Evolutionary conservation across 92 coral and sea anemone genomes (phyloP), one percentile per base, ranked within the genome.

Genomic region (Phenganax marumi): DNA sequence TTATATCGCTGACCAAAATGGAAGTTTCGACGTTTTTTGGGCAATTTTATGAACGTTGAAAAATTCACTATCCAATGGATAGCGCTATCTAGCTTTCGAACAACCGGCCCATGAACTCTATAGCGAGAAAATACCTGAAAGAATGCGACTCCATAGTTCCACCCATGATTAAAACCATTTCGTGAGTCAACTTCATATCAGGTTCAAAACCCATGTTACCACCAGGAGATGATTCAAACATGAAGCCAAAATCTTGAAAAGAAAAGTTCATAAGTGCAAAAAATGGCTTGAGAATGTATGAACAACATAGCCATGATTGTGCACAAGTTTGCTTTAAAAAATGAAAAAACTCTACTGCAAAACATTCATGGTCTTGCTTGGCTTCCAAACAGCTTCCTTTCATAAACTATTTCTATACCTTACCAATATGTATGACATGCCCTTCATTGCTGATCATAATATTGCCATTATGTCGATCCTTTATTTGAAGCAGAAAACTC

Each of bases 151-250:
- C 99, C 96, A 96, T 92, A 8, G 92, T 96, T 10, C 98, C 92
- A 39, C 99, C 99, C 99, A 96, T 96, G 19, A 96, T 96, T 94
- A 96, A 92, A 21, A 96, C 99, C 99, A 96, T 96, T 81, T 96
- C 99, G 60, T 96, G 99, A 22, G 97, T 92, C 55, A 96, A 84
- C 73, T 96, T 96, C 99, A 96, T 96, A 89, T 96, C 99, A 6
- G 99, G 99, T 71, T 96, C 99, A 89, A 96, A 96, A 25, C 99
- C 99, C 33, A 96, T 84, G 82, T 96, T 96, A 6, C 99, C 99
- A 17, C 99, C 99, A 54, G 99, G 99, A 13, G 99, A 96, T 16
- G 99, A 96, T 76, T 96, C 99, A 53, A 96, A 96, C 99, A 96
- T 96, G 84, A 96, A 96, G 0, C 99, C 99, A 81, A 96, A 96